Base-by-base conservation (phyloP, 1,140 invertebrate species). In the Dendrolimus punctatus region DNA sequence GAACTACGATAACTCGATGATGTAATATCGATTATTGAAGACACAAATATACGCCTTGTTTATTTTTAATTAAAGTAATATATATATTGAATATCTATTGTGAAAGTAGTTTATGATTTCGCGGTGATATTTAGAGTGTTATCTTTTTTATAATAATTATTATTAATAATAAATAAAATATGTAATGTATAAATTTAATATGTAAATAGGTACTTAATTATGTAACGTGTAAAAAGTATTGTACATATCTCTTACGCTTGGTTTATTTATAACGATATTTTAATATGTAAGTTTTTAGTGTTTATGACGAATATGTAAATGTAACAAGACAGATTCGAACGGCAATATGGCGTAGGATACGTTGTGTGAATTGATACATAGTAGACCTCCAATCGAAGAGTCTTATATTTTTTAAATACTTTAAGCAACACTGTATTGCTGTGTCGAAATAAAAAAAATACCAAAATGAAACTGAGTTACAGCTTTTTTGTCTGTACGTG, bases 121-220 rank as follows among this genome's bases (percentile, higher is more conserved):
- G 76, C 78, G 80, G 79, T 84, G 79, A 83, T 86, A 84, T 83
- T 70, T 79, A 84, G 80, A 79, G 71, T 75, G 66, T 76, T 83
- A 80, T 81, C 83, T 83, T 86, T 84, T 84, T 86, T 82, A 84
- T 82, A 84, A 23, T 23, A 23, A 23, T 23, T 23, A 23, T 23
- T 23, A 23, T 23, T 23, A 23, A 23, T 23, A 23, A 23, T 23
- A 23, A 23, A 23, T 23, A 23, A 23, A 23, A 23, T 23, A 23
- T 23, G 23, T 84, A 67, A 73, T 86, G 80, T 84, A 83, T 84
- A 86, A 84, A 86, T 82, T 78, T 83, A 83, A 85, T 86, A 85
- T 86, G 83, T 86, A 86, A 85, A 86, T 86, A 86, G 80, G 80
- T 86, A 86, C 83, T 86, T 86, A 84, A 85, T 76, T 70, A 78